Evolutionary conservation across 2,888 invertebrate species (phyloP), one percentile per base, ranked within the genome.

Genomic region (Colletes collaris): DNA sequence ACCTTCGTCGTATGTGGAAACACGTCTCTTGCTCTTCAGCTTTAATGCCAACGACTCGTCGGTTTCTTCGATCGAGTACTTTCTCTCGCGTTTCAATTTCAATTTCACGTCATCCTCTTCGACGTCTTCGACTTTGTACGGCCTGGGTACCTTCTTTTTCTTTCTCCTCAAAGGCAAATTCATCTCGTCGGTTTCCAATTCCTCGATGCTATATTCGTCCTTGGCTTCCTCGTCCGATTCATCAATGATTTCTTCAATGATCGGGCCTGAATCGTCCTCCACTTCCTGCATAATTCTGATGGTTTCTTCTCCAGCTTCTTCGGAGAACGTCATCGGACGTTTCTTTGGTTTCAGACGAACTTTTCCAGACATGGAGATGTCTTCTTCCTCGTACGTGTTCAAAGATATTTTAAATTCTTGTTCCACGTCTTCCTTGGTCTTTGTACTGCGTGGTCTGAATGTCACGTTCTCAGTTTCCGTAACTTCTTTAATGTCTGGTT

Each of bases 391-490:
- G 91, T 97, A 97, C 0, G 97, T 96, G 93, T 97, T 96, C 79
- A 97, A 93, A 11, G 96, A 96, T 84, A 97, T 97, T 92, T 96
- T 97, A 91, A 97, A 97, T 93, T 97, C 97, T 93, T 97, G 97
- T 90, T 97, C 97, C 13, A 97, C 97, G 88, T 97, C 97, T 94
- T 97, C 97, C 92, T 96, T 97, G 0, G 96, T 96, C 93, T 96
- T 97, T 0, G 95, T 96, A 5, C 94, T 93, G 92, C 95, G 96
- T 11, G 97, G 96, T 87, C 96, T 95, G 93, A 97, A 97, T 53
- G 96, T 97, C 0, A 97, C 97, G 86, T 95, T 96, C 94, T 97
- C 96, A 10, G 96, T 95, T 89, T 96, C 96, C 0, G 96, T 95
- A 63, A 95, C 94, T 94, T 97, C 97, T 58, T 96, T 95, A 82